Percentiles rank a stretch among this genome's conserved stretches.
phyloP scores from a whole-genome alignment of 2,888 invertebrate species.

The Busseola fusca region DNA sequence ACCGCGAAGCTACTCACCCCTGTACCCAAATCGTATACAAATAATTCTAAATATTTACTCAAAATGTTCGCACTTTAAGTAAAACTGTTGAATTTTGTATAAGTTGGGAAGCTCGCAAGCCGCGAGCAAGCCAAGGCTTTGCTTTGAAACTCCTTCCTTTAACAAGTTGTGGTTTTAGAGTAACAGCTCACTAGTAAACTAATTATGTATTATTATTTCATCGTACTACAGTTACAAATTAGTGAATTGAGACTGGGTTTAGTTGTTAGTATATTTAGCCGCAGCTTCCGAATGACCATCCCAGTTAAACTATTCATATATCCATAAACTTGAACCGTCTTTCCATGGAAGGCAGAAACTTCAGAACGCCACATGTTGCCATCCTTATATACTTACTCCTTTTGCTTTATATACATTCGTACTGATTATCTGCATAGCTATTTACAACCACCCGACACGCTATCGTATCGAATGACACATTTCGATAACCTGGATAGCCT shows the following conservation, averaged over 20 bases:
- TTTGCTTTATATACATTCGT: too few species aligned
- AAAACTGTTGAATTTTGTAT: conserved; percentile 59
- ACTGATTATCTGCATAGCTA: too few species aligned
- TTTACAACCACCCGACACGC: too few species aligned
- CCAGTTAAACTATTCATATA: not conserved
- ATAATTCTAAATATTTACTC: conserved; percentile 45
- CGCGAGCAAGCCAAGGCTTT: conserved; percentile 29
- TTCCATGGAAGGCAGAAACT: not conserved
- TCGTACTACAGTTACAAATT: conserved; percentile 3
- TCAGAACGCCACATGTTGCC: not conserved
- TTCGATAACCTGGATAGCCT: too few species aligned
- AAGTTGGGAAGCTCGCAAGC: conserved; percentile 29
- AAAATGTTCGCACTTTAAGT: conserved; percentile 40
- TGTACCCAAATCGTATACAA: conserved; percentile 33
- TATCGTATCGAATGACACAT: too few species aligned
- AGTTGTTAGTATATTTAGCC: not conserved
- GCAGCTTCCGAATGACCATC: not conserved
- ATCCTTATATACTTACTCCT: too few species aligned
- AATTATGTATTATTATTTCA: conserved; percentile 47
- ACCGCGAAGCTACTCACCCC: not conserved
- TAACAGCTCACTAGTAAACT: conserved; percentile 36
- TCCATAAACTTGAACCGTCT: not conserved
- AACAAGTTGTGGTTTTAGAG: conserved; percentile 42
- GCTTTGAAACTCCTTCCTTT: conserved; percentile 39
- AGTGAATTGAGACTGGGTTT: not conserved